These are phyloP conservation scores for Macheiramphus alcinus DNA, from an alignment of 2,113 vertebrate species.

Conservation along the genomic window DNA sequence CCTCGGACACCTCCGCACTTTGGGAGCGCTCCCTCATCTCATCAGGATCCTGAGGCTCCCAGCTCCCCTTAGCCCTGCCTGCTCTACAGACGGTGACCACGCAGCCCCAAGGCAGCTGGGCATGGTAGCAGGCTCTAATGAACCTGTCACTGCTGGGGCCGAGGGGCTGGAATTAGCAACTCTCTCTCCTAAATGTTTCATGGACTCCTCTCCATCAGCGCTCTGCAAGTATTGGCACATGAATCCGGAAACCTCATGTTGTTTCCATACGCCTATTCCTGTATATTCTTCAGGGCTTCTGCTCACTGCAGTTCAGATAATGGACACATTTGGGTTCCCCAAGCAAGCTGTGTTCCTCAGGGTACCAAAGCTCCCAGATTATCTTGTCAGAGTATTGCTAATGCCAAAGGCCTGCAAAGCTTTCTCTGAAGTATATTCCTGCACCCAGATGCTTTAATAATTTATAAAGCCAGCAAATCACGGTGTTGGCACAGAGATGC, in stretches of 20 bases:
- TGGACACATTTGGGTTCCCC: background rate
- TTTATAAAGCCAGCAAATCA: conserved; percentile 31
- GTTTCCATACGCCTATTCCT: background rate
- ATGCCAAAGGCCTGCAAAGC: background rate
- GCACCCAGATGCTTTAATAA: conserved; percentile 28
- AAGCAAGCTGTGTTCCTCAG: background rate
- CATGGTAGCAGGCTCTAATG: background rate
- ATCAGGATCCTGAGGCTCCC: too few species aligned
- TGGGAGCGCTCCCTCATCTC: background rate
- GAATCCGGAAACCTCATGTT: background rate
- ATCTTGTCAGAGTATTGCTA: background rate
- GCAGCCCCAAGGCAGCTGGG: background rate
- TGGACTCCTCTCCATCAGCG: background rate
- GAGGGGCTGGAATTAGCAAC: background rate
- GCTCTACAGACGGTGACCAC: too few species aligned
- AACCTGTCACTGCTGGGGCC: fast-evolving
- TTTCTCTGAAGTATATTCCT: background rate
- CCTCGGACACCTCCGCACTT: fast-evolving
- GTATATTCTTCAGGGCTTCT: background rate
- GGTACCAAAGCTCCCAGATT: background rate
- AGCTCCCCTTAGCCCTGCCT: too few species aligned
- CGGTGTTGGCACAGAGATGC: background rate
- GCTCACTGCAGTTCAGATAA: background rate
- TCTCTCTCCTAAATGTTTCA: background rate
- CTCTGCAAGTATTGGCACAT: background rate